Evolutionary conservation across 1,140 invertebrate species (phyloP).

Genomic region (Colletes latitarsis): DNA sequence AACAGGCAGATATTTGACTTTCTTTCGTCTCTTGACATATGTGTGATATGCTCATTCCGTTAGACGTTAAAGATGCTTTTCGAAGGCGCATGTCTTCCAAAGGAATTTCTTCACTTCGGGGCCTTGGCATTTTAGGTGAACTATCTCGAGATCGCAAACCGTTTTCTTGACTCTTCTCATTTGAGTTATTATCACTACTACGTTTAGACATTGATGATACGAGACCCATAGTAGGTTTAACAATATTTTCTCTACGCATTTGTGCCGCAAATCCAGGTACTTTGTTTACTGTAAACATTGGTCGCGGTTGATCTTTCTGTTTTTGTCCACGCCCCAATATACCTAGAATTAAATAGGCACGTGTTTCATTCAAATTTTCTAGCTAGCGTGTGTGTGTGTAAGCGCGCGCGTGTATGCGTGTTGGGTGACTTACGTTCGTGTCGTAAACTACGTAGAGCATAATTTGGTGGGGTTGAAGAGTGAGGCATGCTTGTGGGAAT

Average conservation of each 20-base stretch:
- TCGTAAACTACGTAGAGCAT: slow-evolving; percentile 73
- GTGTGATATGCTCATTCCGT: slow-evolving; percentile 56
- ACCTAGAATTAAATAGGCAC: slow-evolving; percentile 61
- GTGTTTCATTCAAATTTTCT: background rate
- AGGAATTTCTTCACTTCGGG: slow-evolving; percentile 91
- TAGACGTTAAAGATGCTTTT: slow-evolving; percentile 72
- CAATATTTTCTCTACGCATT: slow-evolving; percentile 81
- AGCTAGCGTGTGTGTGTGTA: no score
- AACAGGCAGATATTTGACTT: slow-evolving; percentile 67
- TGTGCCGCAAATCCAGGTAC: slow-evolving; percentile 87
- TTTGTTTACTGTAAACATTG: slow-evolving; percentile 84
- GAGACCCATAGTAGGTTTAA: slow-evolving; percentile 67
- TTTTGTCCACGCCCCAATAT: slow-evolving; percentile 79
- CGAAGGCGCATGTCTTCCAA: slow-evolving; percentile 87
- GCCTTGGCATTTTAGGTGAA: slow-evolving; percentile 87
- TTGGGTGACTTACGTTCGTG: slow-evolving; percentile 71
- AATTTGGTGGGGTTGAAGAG: slow-evolving; percentile 81
- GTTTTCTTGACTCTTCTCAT: slow-evolving; percentile 67
- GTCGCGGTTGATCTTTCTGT: slow-evolving; percentile 81
- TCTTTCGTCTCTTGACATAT: slow-evolving; percentile 55
- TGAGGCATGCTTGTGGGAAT: slow-evolving; percentile 85
- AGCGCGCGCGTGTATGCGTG: no score
- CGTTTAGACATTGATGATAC: slow-evolving; percentile 68
- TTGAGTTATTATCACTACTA: slow-evolving; percentile 71
- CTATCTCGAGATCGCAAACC: slow-evolving; percentile 84